These are phyloP conservation scores for cat (Felis catus) DNA, from an alignment of 2,113 vertebrate species.

Conservation along the genomic window DNA sequence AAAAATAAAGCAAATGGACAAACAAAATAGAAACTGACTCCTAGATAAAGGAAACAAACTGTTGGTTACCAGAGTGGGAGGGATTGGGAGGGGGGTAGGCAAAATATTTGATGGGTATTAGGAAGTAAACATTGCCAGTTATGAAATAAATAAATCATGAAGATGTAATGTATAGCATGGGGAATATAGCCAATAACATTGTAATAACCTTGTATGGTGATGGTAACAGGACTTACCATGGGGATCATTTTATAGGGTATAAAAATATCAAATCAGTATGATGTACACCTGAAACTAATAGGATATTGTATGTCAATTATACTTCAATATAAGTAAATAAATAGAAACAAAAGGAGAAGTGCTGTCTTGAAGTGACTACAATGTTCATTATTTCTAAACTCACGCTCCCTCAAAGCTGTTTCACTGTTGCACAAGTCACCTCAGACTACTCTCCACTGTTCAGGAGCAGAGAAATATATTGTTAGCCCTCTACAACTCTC, in stretches of 20 bases:
- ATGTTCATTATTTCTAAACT: not conserved
- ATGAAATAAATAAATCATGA: not conserved
- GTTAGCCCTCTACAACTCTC: not conserved
- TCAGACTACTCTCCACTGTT: not conserved
- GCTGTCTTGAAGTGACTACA: not conserved
- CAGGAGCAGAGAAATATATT: not conserved
- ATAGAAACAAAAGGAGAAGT: not conserved
- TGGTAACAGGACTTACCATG: not conserved
- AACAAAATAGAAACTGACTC: not conserved
- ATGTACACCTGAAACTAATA: not conserved
- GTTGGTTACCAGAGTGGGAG: not conserved
- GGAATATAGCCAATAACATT: not conserved
- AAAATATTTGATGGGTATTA: not conserved
- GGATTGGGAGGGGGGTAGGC: not conserved
- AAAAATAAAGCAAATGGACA: not conserved
- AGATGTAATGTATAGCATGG: not conserved
- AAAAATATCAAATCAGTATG: not conserved
- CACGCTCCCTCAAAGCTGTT: not conserved
- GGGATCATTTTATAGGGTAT: not conserved
- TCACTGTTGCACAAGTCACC: not conserved
- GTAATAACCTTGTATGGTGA: not conserved
- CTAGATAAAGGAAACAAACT: not conserved
- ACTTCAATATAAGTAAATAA: not conserved
- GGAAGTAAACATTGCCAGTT: not conserved
- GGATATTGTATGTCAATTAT: not conserved